Evolutionary conservation across 2,888 invertebrate genomes (phyloP).

Genomic region (Cordilura impudica): DNA sequence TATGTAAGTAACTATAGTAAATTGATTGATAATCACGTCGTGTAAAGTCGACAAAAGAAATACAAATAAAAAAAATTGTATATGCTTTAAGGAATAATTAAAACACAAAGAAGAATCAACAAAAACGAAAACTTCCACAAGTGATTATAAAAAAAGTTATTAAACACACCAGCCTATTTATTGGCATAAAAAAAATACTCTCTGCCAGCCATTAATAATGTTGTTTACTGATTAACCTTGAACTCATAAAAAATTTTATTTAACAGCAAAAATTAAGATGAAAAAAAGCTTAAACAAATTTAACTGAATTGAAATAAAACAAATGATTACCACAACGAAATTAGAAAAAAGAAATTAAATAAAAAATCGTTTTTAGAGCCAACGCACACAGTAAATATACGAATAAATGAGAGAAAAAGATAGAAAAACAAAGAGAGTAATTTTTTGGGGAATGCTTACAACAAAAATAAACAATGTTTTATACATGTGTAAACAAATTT

Average conservation of each 20-base stretch:
- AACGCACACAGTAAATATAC: neutral
- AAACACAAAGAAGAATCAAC: conserved; percentile 23
- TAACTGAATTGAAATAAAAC: conserved; percentile 48
- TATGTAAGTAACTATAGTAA: conserved; percentile 6
- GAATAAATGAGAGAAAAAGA: neutral
- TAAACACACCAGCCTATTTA: conserved; percentile 27
- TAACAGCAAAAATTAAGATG: conserved; percentile 24
- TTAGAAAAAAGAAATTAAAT: conserved; percentile 40
- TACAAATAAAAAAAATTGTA: conserved; percentile 12
- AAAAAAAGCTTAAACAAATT: conserved; percentile 25
- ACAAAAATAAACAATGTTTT: conserved; percentile 18
- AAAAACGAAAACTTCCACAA: conserved; percentile 25
- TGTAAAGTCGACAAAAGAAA: conserved; percentile 32
- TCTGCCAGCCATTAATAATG: conserved; percentile 41
- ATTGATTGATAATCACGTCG: conserved; percentile 43
- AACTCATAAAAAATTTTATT: conserved; percentile 53
- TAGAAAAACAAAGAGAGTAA: neutral
- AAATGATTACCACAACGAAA: conserved; percentile 49
- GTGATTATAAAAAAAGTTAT: conserved; percentile 12
- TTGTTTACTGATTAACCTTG: conserved; percentile 55
- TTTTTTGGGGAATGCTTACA: neutral
- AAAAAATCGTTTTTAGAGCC: conserved; percentile 3
- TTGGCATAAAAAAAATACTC: conserved; percentile 35
- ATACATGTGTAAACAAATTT: conserved; percentile 36
- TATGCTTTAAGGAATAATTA: neutral